These are phyloP conservation scores for Chymomyza amoena DNA, from an alignment of 2,888 invertebrate genomes.

Conservation along the genomic window DNA sequence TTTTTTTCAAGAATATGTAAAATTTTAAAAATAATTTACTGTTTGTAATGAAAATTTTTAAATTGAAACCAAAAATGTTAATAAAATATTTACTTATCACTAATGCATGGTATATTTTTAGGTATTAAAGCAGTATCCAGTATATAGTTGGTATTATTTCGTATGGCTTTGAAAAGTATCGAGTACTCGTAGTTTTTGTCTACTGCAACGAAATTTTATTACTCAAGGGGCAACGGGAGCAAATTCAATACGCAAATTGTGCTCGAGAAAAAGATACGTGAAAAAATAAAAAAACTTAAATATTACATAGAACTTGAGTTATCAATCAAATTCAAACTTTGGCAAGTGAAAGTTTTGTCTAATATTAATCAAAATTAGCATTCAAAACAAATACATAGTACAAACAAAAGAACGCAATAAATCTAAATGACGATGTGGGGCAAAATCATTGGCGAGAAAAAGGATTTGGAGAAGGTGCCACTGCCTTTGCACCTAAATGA, in stretches of 20 bases:
- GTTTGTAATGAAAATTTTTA: background rate
- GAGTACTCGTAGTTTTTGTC: background rate
- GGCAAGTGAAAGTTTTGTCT: background rate
- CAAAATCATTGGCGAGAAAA: constrained; percentile 86
- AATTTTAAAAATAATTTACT: background rate
- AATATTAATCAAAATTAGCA: background rate
- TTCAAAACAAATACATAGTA: background rate
- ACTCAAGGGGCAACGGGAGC: background rate
- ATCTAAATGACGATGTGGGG: constrained; percentile 88
- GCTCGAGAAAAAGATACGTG: background rate
- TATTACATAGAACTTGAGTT: background rate
- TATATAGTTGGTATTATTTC: background rate
- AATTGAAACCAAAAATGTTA: background rate
- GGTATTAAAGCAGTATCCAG: background rate
- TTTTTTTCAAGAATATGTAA: background rate
- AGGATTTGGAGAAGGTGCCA: constrained; percentile 82
- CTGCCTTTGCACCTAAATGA: constrained; percentile 81
- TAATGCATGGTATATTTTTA: background rate
- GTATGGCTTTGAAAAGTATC: background rate
- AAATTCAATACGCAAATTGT: background rate
- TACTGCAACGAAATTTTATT: background rate
- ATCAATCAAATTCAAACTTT: background rate
- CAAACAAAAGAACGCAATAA: background rate
- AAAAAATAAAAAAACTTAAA: background rate
- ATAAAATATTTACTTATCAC: background rate